These are phyloP conservation scores for Wiebesia pumilae DNA, from an alignment of 1,140 invertebrate species.

Conservation along the genomic window DNA sequence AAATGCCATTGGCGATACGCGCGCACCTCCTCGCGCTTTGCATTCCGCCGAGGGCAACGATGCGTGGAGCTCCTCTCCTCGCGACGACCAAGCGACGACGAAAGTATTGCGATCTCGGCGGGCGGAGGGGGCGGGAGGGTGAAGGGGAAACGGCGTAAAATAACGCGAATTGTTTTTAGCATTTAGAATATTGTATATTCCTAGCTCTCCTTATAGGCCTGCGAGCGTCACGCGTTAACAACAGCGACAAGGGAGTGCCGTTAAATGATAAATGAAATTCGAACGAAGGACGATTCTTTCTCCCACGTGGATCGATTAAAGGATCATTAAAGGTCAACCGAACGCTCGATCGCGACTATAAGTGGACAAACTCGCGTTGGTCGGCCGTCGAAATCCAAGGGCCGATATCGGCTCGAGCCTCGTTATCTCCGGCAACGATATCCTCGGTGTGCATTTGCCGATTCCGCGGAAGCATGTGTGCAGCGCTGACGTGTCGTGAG, in stretches of 20 bases:
- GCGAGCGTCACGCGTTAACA: too few species aligned
- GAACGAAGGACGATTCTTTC: too few species aligned
- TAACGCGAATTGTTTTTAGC: too few species aligned
- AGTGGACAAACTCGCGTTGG: neutral
- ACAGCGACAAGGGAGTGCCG: too few species aligned
- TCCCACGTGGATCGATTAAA: too few species aligned
- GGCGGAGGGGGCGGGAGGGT: too few species aligned
- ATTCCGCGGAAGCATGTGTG: conserved; percentile 36
- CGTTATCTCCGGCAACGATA: too few species aligned
- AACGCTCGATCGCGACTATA: neutral
- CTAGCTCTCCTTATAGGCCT: too few species aligned
- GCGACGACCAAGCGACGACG: neutral
- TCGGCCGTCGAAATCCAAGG: neutral
- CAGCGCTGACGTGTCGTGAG: conserved; percentile 42
- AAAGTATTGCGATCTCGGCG: too few species aligned
- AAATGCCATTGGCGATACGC: conserved; percentile 41
- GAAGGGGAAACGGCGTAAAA: too few species aligned
- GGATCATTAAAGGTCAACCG: neutral
- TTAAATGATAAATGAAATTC: too few species aligned
- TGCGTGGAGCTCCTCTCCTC: neutral
- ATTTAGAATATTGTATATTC: too few species aligned
- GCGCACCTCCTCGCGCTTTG: neutral
- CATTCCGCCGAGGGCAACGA: neutral
- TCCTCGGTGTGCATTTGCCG: neutral
- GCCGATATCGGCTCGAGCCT: neutral